Evolutionary conservation across 2,888 invertebrate genomes (phyloP).

Genomic region (Rotaria magnacalcarata): DNA sequence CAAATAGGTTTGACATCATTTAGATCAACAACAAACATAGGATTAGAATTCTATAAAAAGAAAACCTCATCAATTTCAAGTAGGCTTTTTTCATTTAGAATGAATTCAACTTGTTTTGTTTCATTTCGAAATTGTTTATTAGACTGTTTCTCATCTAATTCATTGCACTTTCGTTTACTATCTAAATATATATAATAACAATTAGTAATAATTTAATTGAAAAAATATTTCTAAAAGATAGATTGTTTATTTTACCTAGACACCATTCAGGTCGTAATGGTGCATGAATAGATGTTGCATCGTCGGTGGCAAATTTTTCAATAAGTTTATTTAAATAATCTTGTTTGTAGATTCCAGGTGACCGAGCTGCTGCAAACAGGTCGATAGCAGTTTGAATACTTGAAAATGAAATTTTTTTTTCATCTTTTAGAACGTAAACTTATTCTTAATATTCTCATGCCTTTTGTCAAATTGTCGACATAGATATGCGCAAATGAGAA

Average conservation of each 20-base stretch:
- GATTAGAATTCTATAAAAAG: conserved; percentile 61
- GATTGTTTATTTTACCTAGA: conserved; percentile 64
- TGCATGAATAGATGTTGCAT: conserved; percentile 66
- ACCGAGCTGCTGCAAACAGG: conserved; percentile 73
- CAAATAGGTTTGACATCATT: conserved; percentile 71
- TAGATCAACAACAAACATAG: conserved; percentile 75
- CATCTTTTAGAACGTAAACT: neutral
- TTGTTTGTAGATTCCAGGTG: conserved; percentile 92
- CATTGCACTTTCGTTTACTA: neutral
- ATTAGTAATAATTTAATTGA: neutral
- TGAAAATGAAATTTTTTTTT: neutral
- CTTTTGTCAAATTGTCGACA: neutral
- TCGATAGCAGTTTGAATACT: conserved; percentile 73
- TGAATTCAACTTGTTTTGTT: no score
- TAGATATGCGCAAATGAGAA: conserved; percentile 82
- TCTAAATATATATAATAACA: neutral
- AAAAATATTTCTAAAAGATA: neutral
- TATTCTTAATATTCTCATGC: neutral
- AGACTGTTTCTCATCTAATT: neutral
- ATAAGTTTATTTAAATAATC: conserved; percentile 87
- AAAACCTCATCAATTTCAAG: neutral
- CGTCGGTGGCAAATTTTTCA: conserved; percentile 71
- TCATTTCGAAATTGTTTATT: neutral
- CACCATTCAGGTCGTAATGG: conserved; percentile 83
- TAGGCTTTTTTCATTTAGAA: no score